These are phyloP conservation scores for Protonemura montana DNA, from an alignment of 2,888 invertebrate species.

Conservation along the genomic window DNA sequence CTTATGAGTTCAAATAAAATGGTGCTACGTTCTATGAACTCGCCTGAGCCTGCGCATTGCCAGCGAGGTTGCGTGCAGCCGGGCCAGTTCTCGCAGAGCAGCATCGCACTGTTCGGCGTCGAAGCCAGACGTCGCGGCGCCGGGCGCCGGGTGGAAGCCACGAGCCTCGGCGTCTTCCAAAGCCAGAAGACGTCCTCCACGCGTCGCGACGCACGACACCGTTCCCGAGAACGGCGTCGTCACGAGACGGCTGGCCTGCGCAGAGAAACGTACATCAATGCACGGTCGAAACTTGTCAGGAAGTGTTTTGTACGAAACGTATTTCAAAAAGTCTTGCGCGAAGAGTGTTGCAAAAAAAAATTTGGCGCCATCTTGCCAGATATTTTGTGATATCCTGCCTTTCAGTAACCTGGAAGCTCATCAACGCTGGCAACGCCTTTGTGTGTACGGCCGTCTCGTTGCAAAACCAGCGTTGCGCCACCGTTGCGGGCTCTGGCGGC, in stretches of 20 bases:
- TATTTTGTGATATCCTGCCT: not conserved
- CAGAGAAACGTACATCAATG: too few species aligned
- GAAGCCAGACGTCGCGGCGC: constrained; percentile 62
- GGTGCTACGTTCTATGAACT: too few species aligned
- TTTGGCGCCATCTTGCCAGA: too few species aligned
- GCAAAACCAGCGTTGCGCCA: constrained; percentile 73
- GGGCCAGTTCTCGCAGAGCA: constrained; percentile 68
- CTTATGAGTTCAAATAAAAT: too few species aligned
- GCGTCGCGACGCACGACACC: not conserved
- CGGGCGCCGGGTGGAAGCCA: not conserved
- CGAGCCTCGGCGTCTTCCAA: not conserved
- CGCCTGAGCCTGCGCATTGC: constrained; percentile 52
- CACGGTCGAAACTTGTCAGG: too few species aligned
- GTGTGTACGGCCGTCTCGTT: constrained; percentile 79
- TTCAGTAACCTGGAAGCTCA: constrained; percentile 62
- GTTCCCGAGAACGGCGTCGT: constrained; percentile 17
- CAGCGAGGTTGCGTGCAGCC: constrained; percentile 71
- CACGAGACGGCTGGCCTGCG: not conserved
- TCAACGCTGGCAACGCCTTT: constrained; percentile 72
- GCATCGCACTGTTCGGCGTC: constrained; percentile 67
- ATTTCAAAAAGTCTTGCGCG: too few species aligned
- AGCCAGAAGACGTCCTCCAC: not conserved
- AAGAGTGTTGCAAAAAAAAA: too few species aligned
- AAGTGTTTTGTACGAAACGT: too few species aligned
- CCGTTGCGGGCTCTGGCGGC: constrained; percentile 68